phyloP scores from a whole-genome alignment of 2,888 invertebrate genomes.

The Limnephilus auricula region DNA sequence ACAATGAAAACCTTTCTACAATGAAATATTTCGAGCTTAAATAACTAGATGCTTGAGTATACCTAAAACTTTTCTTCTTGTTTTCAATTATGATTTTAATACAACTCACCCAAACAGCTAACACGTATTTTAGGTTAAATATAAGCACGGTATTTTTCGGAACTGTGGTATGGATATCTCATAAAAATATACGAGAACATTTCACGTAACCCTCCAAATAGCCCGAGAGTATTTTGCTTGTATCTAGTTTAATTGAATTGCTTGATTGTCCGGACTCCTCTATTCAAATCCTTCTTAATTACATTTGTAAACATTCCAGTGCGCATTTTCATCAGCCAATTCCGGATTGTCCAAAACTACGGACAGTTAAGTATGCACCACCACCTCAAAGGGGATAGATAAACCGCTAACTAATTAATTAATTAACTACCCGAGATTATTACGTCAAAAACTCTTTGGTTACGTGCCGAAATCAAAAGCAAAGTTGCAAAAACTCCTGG shows the following conservation, averaged over 20 bases:
- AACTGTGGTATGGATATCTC: background rate
- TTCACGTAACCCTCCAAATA: background rate
- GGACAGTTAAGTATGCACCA: background rate
- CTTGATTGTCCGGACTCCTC: constrained; percentile 3
- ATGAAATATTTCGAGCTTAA: too few species aligned
- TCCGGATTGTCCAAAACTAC: background rate
- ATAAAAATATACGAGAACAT: background rate
- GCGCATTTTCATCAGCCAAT: background rate
- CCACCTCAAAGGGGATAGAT: background rate
- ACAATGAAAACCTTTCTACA: too few species aligned
- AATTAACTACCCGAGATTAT: background rate
- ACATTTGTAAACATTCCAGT: constrained; percentile 8
- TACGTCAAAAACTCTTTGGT: background rate
- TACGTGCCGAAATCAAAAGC: background rate
- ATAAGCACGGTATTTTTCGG: background rate
- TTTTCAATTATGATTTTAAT: too few species aligned
- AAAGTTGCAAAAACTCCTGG: background rate
- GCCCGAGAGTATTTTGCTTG: background rate
- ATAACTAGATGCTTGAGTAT: too few species aligned
- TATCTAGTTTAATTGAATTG: background rate
- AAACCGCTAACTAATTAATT: background rate
- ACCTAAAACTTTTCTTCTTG: too few species aligned
- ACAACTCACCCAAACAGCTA: too few species aligned
- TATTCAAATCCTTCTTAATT: constrained; percentile 28
- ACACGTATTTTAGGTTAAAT: too few species aligned